Evolutionary conservation across 2,797 vertebrate genomes (phyloP).

Genomic region (Prunella strophiata): DNA sequence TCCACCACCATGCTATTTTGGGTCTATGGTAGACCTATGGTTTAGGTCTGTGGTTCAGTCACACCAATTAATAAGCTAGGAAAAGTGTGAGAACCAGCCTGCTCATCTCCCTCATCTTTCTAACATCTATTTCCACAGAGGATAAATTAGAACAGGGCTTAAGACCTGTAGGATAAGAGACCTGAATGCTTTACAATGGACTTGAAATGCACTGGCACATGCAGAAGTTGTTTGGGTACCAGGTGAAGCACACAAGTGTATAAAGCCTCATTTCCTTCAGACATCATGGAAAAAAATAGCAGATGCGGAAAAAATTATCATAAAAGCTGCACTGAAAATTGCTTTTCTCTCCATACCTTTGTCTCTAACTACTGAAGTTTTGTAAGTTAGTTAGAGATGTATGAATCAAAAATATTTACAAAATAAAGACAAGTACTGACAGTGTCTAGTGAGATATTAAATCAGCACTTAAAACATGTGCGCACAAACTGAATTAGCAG

Average conservation of each 20-base stretch:
- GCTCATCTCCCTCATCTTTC: not conserved
- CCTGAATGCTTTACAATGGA: not conserved
- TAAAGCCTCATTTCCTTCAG: not conserved
- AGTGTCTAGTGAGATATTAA: conserved; percentile 2
- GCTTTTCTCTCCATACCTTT: not conserved
- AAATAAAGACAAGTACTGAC: conserved; percentile 30
- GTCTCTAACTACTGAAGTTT: conserved; percentile 21
- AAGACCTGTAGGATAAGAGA: not conserved
- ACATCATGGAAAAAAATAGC: not conserved
- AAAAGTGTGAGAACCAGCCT: accelerated
- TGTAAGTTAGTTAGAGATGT: not conserved
- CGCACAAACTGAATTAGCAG: conserved; percentile 3
- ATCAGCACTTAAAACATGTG: conserved; percentile 27
- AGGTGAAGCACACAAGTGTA: not conserved
- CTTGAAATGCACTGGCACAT: not conserved
- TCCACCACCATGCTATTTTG: not conserved
- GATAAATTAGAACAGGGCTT: not conserved
- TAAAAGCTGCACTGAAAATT: not conserved
- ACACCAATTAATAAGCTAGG: not conserved
- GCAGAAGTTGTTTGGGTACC: not conserved
- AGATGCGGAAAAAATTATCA: not conserved
- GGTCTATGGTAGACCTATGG: not conserved
- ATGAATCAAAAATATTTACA: conserved; percentile 25
- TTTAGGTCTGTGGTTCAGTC: not conserved
- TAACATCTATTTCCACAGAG: not conserved